A percentile compares a stretch with the other conserved stretches of the same genome.
Evolutionary conservation across 2,888 invertebrate genomes (phyloP).

Genomic region (Drosophila bunnanda): DNA sequence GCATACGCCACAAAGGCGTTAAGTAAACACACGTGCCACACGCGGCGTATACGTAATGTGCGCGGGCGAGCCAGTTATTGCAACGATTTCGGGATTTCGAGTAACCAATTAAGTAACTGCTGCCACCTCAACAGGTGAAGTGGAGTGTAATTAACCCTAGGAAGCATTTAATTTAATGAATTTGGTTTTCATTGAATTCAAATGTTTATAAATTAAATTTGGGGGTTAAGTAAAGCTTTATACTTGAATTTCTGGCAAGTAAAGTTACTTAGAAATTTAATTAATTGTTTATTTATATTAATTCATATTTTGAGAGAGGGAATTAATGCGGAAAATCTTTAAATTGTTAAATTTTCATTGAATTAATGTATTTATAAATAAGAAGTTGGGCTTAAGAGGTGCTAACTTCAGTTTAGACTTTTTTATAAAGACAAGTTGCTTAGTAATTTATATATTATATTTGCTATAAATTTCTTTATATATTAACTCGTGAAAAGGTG

Average conservation of each 20-base stretch:
- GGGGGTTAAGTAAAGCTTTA: not conserved
- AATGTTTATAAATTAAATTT: not conserved
- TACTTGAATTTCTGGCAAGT: not conserved
- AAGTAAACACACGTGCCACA: slow-evolving; percentile 25
- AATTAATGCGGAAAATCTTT: too few species aligned
- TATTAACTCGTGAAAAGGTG: not conserved
- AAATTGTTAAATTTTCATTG: not conserved
- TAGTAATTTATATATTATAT: not conserved
- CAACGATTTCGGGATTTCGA: slow-evolving; percentile 8
- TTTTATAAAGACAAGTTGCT: not conserved
- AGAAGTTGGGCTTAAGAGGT: not conserved
- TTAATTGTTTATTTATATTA: too few species aligned
- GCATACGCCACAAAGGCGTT: slow-evolving; percentile 27
- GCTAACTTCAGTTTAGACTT: not conserved
- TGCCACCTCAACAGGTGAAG: not conserved
- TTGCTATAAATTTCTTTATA: not conserved
- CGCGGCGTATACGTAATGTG: slow-evolving; percentile 19
- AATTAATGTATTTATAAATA: not conserved
- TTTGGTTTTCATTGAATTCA: not conserved
- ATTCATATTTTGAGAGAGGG: too few species aligned
- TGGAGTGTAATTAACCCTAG: not conserved
- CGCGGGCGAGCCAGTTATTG: not conserved
- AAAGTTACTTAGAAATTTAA: not conserved
- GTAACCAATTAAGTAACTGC: slow-evolving; percentile 3
- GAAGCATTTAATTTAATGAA: not conserved